Conservation (phyloP, 30 jellyfish, hydroid and myxozoan species). For the Hydractinia echinata region DNA sequence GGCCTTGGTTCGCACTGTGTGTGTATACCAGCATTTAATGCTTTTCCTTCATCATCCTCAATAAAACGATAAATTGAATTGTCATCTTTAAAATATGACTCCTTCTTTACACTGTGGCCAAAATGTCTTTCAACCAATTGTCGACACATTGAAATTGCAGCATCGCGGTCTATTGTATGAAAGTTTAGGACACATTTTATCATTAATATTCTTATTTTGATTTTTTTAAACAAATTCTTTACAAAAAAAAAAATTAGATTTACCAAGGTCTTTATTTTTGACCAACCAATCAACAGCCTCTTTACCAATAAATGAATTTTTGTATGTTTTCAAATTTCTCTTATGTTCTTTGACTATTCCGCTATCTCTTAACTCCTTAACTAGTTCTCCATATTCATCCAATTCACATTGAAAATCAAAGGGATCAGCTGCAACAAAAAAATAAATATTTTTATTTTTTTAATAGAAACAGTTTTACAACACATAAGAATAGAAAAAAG, state of each 20-base stretch:
- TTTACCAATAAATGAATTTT: constrained; percentile 62
- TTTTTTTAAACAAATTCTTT: neutral
- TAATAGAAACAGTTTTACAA: neutral
- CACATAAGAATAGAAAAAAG: neutral
- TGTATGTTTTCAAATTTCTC: constrained; percentile 47
- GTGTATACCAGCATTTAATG: constrained; percentile 58
- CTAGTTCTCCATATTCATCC: constrained; percentile 69
- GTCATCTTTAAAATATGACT: constrained; percentile 62
- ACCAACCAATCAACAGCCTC: constrained; percentile 84
- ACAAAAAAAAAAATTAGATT: neutral
- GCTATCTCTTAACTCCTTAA: constrained; percentile 62
- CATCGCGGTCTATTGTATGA: constrained; percentile 44
- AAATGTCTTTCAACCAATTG: constrained; percentile 66
- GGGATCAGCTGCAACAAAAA: neutral
- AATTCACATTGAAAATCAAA: constrained; percentile 74
- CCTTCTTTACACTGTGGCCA: constrained; percentile 65
- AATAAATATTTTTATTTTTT: neutral
- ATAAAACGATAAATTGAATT: constrained; percentile 72
- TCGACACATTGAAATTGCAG: constrained; percentile 68
- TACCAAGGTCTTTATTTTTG: constrained; percentile 60
- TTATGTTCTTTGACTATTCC: constrained; percentile 62
- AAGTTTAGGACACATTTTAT: neutral
- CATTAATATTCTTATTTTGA: neutral
- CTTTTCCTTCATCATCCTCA: constrained; percentile 65
- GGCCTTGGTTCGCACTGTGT: constrained; percentile 80